Base-by-base conservation (phyloP, 2,113 vertebrate genomes). In the Antennarius striatus region DNA sequence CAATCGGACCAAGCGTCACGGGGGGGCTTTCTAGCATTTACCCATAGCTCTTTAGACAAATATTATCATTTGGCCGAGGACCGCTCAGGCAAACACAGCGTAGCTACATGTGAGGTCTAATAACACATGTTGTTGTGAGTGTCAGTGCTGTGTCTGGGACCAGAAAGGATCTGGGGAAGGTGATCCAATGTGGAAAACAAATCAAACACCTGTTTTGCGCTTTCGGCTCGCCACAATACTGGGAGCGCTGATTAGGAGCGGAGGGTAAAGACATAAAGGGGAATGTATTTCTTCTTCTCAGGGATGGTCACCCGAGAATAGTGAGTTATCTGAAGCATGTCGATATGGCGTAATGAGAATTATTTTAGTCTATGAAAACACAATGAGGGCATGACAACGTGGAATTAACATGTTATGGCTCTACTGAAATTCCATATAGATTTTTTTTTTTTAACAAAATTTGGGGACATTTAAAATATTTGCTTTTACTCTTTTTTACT, bases 41-140 rank as follows among this genome's bases (percentile, higher is more conserved):
- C 71, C 83, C 81, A 61, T 74, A 43, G 63, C 85, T 85, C 81
- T 76, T 72, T 82, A 67, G 76, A 85, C 86, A 91, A 94, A 94
- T 94, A 93, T 93, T 93, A 91, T 93, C 88, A 78, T 93, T 92
- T 89, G 83, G 76, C 66, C 40, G 81, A 88, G 85, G 87, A 72
- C 65, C 50, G 56, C 76, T 88, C 81, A 68, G 85, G 76, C 77
- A 73, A 85, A 84, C 82, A 84, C 13, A 63, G 80, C 82, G 84
- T 69, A 63, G 48, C 92, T 68, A 69, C 89, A 81, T 94, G 92
- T 92, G 92, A 86, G 92, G 91, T 93, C 91, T 67, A 47, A 36
- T 10, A 49, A 64, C 91, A 92, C 88, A 90, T 91, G 91, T 88
- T 79, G 46, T 75, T 76, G 59, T 4, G 63, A 66, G 70, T 78